Percentiles rank a stretch among this genome's conserved stretches.
Conservation (phyloP, 2,888 invertebrate genomes). For the Fragum fragum region DNA sequence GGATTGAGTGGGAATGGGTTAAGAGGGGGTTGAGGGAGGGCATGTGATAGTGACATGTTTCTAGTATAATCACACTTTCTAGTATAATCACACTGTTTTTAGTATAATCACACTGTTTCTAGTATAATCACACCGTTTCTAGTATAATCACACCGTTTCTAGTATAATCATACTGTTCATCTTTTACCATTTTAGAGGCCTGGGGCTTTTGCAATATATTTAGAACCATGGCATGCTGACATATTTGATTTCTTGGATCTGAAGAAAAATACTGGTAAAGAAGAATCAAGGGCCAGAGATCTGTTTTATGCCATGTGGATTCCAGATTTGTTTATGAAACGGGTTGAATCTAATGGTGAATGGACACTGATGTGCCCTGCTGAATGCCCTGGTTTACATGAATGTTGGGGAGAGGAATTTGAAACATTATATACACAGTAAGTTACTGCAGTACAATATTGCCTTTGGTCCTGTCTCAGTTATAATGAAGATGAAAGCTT, state of each 20-base stretch:
- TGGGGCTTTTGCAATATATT: slow-evolving; percentile 98
- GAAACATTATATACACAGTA: slow-evolving; percentile 93
- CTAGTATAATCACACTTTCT: too few relatives aligned
- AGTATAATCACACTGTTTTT: too few relatives aligned
- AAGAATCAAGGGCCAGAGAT: slow-evolving; percentile 97
- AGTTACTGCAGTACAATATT: slow-evolving; percentile 42
- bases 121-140: too few relatives aligned
- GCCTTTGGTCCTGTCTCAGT: too few relatives aligned
- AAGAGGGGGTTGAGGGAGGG: too few relatives aligned
- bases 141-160: too few relatives aligned
- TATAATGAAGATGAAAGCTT: too few relatives aligned
- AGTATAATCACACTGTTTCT: too few relatives aligned
- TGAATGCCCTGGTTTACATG: slow-evolving; percentile 95
- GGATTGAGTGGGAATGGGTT: too few relatives aligned
- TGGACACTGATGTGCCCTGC: slow-evolving; percentile 99
- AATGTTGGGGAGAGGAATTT: slow-evolving; percentile 98
- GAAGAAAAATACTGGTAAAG: slow-evolving; percentile 97
- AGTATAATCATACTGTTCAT: too few relatives aligned
- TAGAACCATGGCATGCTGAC: slow-evolving; percentile 99
- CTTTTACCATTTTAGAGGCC: slow-evolving; percentile 89
- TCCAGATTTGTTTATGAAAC: slow-evolving; percentile 98
- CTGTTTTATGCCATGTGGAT: slow-evolving; percentile 99
- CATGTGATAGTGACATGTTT: too few relatives aligned
- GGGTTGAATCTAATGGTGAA: slow-evolving; percentile 92
- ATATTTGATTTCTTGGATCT: slow-evolving; percentile 97